Percentiles rank a stretch among this genome's conserved stretches.
Evolutionary conservation across 2,797 vertebrate species (phyloP).

Genomic region (Meda fulgida): DNA sequence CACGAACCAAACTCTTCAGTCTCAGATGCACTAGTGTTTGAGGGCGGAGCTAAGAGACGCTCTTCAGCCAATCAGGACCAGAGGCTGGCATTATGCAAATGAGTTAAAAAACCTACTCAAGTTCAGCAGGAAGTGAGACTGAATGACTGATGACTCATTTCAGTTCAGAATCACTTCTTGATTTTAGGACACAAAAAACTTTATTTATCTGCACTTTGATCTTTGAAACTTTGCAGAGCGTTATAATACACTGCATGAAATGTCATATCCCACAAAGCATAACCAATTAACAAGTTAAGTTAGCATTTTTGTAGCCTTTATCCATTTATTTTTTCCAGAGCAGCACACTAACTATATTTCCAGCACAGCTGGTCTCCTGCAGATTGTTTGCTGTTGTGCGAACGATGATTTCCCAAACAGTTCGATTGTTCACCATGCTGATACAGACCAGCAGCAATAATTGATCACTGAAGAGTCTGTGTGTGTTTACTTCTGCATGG

Average conservation of each 20-base stretch:
- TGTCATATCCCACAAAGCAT: neutral
- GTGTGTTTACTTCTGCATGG: neutral
- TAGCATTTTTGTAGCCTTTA: no score
- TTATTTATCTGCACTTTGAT: neutral
- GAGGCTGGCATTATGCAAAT: neutral
- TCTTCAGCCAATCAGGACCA: neutral
- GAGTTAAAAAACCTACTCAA: neutral
- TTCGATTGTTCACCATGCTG: neutral
- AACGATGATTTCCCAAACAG: slow-evolving; percentile 5
- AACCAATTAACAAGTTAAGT: neutral
- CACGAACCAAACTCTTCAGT: neutral
- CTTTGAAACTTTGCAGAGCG: neutral
- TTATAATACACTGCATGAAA: no score
- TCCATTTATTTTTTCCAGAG: no score
- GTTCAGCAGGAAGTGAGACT: neutral
- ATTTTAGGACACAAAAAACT: neutral
- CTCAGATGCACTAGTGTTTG: neutral
- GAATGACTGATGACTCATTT: neutral
- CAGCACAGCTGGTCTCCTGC: neutral
- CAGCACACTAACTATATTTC: neutral
- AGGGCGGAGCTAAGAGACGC: neutral
- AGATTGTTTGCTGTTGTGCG: neutral
- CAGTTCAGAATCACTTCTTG: neutral
- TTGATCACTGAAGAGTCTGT: neutral
- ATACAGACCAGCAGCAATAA: neutral